Conservation (phyloP, 2,113 vertebrate genomes). For the Pangasianodon gigas region DNA sequence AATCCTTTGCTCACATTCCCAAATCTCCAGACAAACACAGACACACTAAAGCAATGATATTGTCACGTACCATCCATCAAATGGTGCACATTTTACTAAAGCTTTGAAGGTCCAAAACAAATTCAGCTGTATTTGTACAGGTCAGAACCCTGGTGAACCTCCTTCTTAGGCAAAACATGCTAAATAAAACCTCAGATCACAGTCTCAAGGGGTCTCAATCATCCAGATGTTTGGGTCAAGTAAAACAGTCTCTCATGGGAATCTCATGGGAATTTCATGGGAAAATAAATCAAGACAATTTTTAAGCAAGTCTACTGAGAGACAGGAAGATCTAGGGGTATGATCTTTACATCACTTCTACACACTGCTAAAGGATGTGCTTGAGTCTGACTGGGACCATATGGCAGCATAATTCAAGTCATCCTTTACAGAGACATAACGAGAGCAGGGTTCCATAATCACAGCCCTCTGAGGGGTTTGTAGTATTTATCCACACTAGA, state of each 20-base stretch:
- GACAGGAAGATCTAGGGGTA: not conserved
- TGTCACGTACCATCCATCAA: not conserved
- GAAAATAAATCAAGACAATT: slow-evolving; percentile 20
- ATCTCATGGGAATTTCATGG: not conserved
- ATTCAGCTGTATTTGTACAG: slow-evolving; percentile 41
- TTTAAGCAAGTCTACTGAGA: slow-evolving; percentile 1
- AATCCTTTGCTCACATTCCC: not conserved
- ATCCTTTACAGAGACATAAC: slow-evolving; percentile 37
- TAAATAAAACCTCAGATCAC: slow-evolving; percentile 35
- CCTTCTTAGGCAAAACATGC: slow-evolving; percentile 23
- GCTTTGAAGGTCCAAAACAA: slow-evolving; percentile 19
- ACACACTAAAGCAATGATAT: not conserved
- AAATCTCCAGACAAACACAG: not conserved
- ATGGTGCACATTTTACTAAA: slow-evolving; percentile 2
- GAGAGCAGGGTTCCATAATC: slow-evolving; percentile 8
- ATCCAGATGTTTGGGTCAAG: slow-evolving; percentile 51
- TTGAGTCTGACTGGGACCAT: slow-evolving; percentile 58
- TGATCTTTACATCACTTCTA: not conserved
- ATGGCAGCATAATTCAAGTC: slow-evolving; percentile 60
- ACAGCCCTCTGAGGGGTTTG: slow-evolving; percentile 3
- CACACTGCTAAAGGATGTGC: slow-evolving; percentile 13
- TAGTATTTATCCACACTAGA: slow-evolving; percentile 2
- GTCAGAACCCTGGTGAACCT: slow-evolving; percentile 37
- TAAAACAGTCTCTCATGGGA: slow-evolving; percentile 21
- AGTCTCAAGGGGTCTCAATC: slow-evolving; percentile 12